Base-by-base conservation (phyloP, 2,888 invertebrate species). In the Chloroclystis v-ata region DNA sequence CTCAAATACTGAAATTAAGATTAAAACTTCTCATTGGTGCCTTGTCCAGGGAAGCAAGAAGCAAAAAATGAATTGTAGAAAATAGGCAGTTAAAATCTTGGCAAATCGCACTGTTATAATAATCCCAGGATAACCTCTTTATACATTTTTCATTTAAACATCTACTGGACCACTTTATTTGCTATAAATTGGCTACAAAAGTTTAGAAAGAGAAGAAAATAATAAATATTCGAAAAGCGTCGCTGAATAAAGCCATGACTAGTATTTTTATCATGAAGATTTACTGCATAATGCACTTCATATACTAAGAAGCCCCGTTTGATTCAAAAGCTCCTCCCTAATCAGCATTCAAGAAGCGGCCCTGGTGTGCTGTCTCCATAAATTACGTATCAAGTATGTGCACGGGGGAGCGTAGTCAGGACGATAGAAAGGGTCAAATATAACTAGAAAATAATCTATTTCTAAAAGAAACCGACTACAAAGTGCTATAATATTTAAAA, bases 321-420 rank as follows among this genome's bases (percentile, higher is more conserved):
- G 59, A 69, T 68, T 72, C 65, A 56, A 65, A 69, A 60, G 67
- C 61, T 61, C 64, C 66, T 59, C 56, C 80, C 77, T 81, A 78
- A 84, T 84, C 79, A 83, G 77, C 75, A 84, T 85, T 82, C 78
- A 83, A 78, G 79, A 50, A 67, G 72, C 75, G 73, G 60, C 64
- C 67, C 67, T 63, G 67, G 66, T 69, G 68, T 73, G 75, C 72
- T 81, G 82, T 84, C 82, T 78, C 72, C 78, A 83, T 84, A 85
- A 84, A 85, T 84, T 82, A 82, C 78, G 72, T 81, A 83, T 82
- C 81, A 82, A 82, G 79, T 75, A 77, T 81, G 75, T 78, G 77
- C 67, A 46, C 28, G 35, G 35, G 13, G 39, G 43, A 35, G n/a
- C 39, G 46, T 20, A 46, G 5, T 50, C 20, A 50, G 37, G 41